Percentiles rank a stretch among this genome's conserved stretches.
Evolutionary conservation across 2,888 invertebrate genomes (phyloP).

Genomic region (Bombyx huttoni): DNA sequence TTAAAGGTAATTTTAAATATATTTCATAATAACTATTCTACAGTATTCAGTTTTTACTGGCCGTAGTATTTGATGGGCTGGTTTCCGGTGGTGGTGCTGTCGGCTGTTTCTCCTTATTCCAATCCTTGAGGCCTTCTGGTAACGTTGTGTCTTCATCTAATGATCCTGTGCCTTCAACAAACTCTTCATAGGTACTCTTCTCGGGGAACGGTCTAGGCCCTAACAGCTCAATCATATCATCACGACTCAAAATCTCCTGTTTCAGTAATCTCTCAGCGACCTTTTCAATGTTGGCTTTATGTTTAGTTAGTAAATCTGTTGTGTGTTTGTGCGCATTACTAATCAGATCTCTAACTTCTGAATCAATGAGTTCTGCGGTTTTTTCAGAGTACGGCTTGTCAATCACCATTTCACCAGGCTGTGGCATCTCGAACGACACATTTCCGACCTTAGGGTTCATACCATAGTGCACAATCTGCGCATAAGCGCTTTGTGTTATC

Average conservation of each 20-base stretch:
- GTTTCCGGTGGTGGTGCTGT: constrained; percentile 23
- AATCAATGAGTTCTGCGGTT: constrained; percentile 96
- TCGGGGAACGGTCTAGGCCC: constrained; percentile 97
- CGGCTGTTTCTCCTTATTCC: constrained; percentile 83
- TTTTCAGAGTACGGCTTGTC: constrained; percentile 98
- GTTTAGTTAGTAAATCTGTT: constrained; percentile 79
- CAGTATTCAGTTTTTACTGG: constrained; percentile 45
- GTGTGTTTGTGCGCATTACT: constrained; percentile 85
- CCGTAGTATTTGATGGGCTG: constrained; percentile 24
- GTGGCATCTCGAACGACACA: constrained; percentile 95
- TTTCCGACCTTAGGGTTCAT: constrained; percentile 99
- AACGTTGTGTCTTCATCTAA: constrained; percentile 96
- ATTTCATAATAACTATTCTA: constrained; percentile 49
- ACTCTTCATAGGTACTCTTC: constrained; percentile 99
- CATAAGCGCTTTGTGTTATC: constrained; percentile 97
- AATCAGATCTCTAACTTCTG: constrained; percentile 80
- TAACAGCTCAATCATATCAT: constrained; percentile 97
- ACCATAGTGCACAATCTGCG: constrained; percentile 97
- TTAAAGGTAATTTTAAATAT: constrained; percentile 52
- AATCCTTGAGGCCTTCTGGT: constrained; percentile 95
- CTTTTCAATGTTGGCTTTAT: constrained; percentile 90
- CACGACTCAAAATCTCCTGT: constrained; percentile 94
- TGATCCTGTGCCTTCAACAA: constrained; percentile 98
- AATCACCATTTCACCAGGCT: constrained; percentile 91
- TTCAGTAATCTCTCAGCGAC: constrained; percentile 90